These are phyloP conservation scores for Ammodytes marinus DNA, from an alignment of 2,113 vertebrate species.

Conservation along the genomic window DNA sequence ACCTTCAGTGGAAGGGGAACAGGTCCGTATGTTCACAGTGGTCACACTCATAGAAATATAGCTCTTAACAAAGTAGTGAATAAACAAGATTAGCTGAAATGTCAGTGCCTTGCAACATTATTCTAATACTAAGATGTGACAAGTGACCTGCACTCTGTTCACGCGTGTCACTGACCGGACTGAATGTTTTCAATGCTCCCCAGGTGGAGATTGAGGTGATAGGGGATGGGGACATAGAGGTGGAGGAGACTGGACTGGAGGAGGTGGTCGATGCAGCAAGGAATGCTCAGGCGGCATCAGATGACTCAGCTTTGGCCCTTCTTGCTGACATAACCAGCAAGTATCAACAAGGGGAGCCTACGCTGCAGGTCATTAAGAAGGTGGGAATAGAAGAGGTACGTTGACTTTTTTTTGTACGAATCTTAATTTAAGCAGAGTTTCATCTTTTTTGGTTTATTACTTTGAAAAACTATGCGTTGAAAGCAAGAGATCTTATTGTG, in stretches of 20 bases:
- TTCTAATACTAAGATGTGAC: background rate
- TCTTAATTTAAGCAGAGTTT: background rate
- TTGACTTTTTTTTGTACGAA: background rate
- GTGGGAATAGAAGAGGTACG: conserved; percentile 65
- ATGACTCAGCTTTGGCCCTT: conserved; percentile 95
- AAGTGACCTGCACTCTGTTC: background rate
- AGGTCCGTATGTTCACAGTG: conserved; percentile 68
- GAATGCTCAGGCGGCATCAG: conserved; percentile 88
- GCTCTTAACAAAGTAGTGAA: background rate
- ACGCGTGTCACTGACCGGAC: background rate
- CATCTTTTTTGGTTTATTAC: background rate
- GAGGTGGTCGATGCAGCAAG: conserved; percentile 90
- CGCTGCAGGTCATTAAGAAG: conserved; percentile 76
- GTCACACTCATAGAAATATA: background rate
- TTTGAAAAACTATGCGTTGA: background rate
- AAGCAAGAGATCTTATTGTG: background rate
- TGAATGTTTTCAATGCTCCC: conserved; percentile 31
- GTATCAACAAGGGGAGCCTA: conserved; percentile 91
- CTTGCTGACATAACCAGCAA: conserved; percentile 99
- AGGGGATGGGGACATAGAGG: conserved; percentile 87
- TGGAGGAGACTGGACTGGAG: conserved; percentile 87
- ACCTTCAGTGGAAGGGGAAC: conserved; percentile 87
- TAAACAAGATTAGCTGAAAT: background rate
- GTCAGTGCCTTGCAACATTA: background rate
- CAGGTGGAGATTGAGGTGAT: conserved; percentile 93